Evolutionary conservation across 2,797 vertebrate genomes (phyloP).

Genomic region (Botia almorhae): DNA sequence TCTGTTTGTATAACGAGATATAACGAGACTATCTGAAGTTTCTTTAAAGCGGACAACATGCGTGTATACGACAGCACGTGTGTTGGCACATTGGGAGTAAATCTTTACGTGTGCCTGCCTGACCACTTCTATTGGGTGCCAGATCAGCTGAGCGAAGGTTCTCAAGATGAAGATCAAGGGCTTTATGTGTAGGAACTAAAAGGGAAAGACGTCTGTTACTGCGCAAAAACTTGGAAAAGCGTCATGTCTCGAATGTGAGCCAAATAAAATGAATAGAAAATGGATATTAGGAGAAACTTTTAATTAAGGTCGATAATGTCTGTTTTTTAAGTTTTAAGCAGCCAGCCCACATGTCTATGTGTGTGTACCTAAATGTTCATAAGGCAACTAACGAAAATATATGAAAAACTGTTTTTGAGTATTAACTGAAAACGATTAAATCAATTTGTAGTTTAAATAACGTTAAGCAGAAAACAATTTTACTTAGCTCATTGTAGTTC

Average conservation of each 20-base stretch:
- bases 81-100: constrained; percentile 61
- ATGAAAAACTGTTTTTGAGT: background rate
- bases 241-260: constrained; percentile 54
- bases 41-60: constrained; percentile 47
- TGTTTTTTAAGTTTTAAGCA: background rate
- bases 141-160: constrained; percentile 73
- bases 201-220: constrained; percentile 52
- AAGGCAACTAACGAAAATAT: background rate
- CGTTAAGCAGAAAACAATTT: too few relatives aligned
- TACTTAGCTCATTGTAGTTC: background rate
- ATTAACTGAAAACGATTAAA: background rate
- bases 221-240: constrained; percentile 63
- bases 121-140: constrained; percentile 80
- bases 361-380: too few relatives aligned
- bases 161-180: constrained; percentile 69
- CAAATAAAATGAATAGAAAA: constrained; percentile 41
- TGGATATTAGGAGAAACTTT: constrained; percentile 68
- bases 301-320: constrained; percentile 37
- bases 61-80: constrained; percentile 62
- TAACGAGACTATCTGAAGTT: constrained; percentile 41
- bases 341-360: too few relatives aligned
- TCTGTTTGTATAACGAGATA: constrained; percentile 13
- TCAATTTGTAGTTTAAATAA: background rate
- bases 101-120: constrained; percentile 72
- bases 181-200: constrained; percentile 60